Evolutionary conservation across 2,797 vertebrate species (phyloP).

Genomic region (Coregonus ussuriensis): DNA sequence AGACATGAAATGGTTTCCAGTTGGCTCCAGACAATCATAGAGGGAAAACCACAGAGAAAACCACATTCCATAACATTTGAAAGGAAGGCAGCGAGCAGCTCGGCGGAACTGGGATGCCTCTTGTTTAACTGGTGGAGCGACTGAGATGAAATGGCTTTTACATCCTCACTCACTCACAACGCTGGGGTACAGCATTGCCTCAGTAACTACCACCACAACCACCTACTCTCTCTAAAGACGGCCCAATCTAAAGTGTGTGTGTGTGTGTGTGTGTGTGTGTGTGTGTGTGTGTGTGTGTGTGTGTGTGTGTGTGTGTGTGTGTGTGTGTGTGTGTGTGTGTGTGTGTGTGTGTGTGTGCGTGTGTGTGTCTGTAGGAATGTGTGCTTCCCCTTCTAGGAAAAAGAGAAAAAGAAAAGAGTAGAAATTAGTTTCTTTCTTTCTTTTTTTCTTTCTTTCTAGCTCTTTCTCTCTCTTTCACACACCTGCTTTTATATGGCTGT

Average conservation of each 20-base stretch:
- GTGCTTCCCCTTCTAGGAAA: neutral
- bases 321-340: constrained; percentile 1
- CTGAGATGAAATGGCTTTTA: neutral
- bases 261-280: constrained; percentile 11
- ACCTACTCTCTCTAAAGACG: neutral
- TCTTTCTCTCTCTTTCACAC: neutral
- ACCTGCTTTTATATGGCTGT: constrained; percentile 2
- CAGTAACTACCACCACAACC: neutral
- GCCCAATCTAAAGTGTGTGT: neutral
- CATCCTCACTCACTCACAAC: neutral
- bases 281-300: constrained; percentile 4
- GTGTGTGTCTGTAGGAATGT: constrained; percentile 24
- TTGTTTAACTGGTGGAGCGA: neutral
- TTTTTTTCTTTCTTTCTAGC: neutral
- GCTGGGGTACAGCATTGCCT: neutral
- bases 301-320: constrained; percentile 17
- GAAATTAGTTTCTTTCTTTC: neutral
- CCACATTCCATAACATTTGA: constrained; percentile 58
- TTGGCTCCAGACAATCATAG: constrained; percentile 65
- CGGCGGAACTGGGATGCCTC: constrained; percentile 17
- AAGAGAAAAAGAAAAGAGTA: neutral
- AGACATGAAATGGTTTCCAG: constrained; percentile 74
- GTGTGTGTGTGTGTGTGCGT: constrained; percentile 3
- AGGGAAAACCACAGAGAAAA: constrained; percentile 60
- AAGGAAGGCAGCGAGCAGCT: constrained; percentile 27